These are phyloP conservation scores for Hydropsyche tenuis DNA, from an alignment of 1,140 invertebrate genomes.

Conservation along the genomic window DNA sequence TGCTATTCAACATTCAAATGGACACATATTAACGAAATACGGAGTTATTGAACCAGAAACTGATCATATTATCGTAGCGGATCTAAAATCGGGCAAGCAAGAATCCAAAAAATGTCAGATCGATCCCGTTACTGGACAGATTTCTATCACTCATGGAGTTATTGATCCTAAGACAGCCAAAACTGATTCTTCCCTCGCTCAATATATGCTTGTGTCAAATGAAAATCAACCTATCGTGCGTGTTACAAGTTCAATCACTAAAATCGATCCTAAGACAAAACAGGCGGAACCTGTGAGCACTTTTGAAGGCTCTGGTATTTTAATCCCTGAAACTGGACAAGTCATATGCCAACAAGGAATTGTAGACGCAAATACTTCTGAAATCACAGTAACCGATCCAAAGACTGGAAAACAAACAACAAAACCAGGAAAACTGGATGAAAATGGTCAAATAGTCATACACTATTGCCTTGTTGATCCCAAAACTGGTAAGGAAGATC, in stretches of 20 bases:
- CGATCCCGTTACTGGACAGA: slow-evolving; percentile 64
- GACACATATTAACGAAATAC: slow-evolving; percentile 67
- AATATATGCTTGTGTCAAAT: slow-evolving; percentile 63
- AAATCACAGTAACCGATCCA: slow-evolving; percentile 42
- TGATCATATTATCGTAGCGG: slow-evolving; percentile 63
- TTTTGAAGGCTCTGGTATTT: slow-evolving; percentile 37
- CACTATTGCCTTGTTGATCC: slow-evolving; percentile 54
- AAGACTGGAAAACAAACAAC: slow-evolving; percentile 41
- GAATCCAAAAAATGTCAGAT: slow-evolving; percentile 65
- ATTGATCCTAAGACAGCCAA: slow-evolving; percentile 66
- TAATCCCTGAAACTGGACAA: slow-evolving; percentile 46
- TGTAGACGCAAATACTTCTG: slow-evolving; percentile 39
- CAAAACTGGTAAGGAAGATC: slow-evolving; percentile 54
- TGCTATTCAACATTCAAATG: slow-evolving; percentile 62
- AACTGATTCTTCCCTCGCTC: slow-evolving; percentile 60
- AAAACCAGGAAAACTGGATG: slow-evolving; percentile 43
- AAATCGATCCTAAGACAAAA: slow-evolving; percentile 64
- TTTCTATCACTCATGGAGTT: slow-evolving; percentile 63
- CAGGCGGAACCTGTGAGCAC: slow-evolving; percentile 59
- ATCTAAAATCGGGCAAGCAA: slow-evolving; percentile 65
- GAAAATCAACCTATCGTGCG: slow-evolving; percentile 64
- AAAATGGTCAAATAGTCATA: slow-evolving; percentile 51
- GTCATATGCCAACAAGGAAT: slow-evolving; percentile 43
- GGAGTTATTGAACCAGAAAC: slow-evolving; percentile 66
- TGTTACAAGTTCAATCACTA: slow-evolving; percentile 61